Conservation (phyloP, 2,797 vertebrate genomes). For the Spinus pinus region DNA sequence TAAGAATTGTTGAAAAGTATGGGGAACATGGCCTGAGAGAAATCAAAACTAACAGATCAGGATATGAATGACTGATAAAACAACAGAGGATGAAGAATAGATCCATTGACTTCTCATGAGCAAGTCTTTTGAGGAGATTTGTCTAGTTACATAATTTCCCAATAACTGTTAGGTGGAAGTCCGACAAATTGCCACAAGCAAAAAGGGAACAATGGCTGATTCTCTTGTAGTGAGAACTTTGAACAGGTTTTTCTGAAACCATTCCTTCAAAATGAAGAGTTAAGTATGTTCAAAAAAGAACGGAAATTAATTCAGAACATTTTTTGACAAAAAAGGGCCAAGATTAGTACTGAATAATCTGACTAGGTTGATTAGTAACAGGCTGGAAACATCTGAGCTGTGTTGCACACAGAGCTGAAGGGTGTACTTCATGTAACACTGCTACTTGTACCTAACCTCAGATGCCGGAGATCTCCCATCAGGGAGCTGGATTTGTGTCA, state of each 20-base stretch:
- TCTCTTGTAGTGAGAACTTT: not conserved
- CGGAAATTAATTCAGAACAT: not conserved
- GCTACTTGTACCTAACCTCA: not conserved
- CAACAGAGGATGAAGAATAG: not conserved
- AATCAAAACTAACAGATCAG: not conserved
- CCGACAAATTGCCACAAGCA: not conserved
- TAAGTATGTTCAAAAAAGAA: not conserved
- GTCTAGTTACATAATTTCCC: not conserved
- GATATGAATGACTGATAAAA: not conserved
- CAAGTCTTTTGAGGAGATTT: not conserved
- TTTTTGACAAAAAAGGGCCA: not conserved
- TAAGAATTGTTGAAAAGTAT: not conserved
- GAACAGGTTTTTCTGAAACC: not conserved
- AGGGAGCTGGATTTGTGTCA: slow-evolving; percentile 13
- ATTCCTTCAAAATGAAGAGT: not conserved
- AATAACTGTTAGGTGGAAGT: not conserved
- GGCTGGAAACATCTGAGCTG: not conserved
- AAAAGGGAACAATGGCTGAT: not conserved
- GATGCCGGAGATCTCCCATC: not conserved
- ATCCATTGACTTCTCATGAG: not conserved
- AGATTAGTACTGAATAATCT: not conserved
- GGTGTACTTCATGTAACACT: not conserved
- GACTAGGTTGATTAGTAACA: not conserved
- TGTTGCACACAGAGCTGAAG: not conserved
- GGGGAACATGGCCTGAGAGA: not conserved